phyloP scores from a whole-genome alignment of 2,113 vertebrate species.

The Anas platyrhynchos region DNA sequence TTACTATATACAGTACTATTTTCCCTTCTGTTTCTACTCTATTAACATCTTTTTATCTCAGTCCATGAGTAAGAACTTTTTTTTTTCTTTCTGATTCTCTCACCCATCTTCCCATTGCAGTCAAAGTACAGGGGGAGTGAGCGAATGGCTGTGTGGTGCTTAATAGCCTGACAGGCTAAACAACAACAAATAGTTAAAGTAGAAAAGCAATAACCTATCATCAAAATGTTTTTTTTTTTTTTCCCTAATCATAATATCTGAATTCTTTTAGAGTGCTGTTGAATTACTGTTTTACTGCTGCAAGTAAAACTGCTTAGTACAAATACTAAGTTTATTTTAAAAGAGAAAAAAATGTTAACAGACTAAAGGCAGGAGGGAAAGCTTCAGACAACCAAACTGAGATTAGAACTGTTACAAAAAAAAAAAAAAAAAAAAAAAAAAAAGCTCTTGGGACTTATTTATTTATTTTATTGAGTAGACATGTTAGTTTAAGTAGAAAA shows the following conservation, averaged over 20 bases:
- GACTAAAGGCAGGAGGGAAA: not conserved
- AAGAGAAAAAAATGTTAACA: not conserved
- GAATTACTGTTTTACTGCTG: not conserved
- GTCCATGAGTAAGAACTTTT: too few relatives aligned
- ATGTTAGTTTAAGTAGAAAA: not conserved
- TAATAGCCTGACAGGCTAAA: too few relatives aligned
- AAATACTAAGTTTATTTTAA: not conserved
- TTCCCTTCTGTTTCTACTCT: too few relatives aligned
- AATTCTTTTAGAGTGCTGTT: not conserved
- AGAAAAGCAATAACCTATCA: not conserved
- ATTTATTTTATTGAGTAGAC: not conserved
- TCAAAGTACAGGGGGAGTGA: too few relatives aligned
- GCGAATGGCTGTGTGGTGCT: too few relatives aligned
- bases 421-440: not conserved
- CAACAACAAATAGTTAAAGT: not conserved
- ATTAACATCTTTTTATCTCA: too few relatives aligned
- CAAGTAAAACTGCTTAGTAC: not conserved
- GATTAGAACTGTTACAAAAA: not conserved
- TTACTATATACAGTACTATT: too few relatives aligned
- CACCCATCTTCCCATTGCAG: too few relatives aligned
- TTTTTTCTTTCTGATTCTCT: too few relatives aligned
- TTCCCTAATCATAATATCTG: not conserved
- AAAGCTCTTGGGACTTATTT: not conserved
- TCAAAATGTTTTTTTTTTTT: not conserved
- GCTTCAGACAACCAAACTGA: not conserved